Evolutionary conservation across 2,797 vertebrate genomes (phyloP).

Genomic region (Podargus strigoides): DNA sequence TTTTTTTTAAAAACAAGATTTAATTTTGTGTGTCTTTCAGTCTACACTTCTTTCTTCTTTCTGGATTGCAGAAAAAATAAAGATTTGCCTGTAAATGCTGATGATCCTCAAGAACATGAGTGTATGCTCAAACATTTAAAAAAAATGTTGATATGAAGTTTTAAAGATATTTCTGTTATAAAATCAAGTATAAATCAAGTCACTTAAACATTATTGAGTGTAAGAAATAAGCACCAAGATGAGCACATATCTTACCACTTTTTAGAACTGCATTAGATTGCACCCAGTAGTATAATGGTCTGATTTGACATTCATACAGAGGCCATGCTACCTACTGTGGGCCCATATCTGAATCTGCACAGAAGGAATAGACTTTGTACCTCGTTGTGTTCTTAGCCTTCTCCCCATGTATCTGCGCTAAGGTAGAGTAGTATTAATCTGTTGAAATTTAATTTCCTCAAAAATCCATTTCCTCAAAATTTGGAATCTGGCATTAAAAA

Average conservation of each 20-base stretch:
- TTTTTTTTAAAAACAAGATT: neutral
- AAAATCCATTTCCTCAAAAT: neutral
- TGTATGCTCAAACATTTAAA: neutral
- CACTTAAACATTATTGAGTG: neutral
- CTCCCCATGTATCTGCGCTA: neutral
- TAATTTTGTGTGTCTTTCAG: neutral
- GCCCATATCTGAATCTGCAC: neutral
- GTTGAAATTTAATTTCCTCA: too few relatives aligned
- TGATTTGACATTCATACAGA: neutral
- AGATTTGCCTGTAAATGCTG: neutral
- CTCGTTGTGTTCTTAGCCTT: neutral
- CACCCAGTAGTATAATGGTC: neutral
- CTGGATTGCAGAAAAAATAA: neutral
- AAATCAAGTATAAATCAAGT: neutral
- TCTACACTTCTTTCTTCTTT: neutral
- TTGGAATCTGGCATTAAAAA: neutral
- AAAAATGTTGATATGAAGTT: neutral
- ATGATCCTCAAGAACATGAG: neutral
- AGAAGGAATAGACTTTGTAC: neutral
- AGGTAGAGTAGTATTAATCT: fast-evolving
- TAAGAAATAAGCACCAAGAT: neutral
- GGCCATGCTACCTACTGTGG: neutral
- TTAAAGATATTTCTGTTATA: neutral
- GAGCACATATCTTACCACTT: neutral
- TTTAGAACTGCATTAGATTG: neutral